Base-by-base conservation (phyloP, 37 sponge, comb jelly and placozoan species). In the Agelas oroides region DNA sequence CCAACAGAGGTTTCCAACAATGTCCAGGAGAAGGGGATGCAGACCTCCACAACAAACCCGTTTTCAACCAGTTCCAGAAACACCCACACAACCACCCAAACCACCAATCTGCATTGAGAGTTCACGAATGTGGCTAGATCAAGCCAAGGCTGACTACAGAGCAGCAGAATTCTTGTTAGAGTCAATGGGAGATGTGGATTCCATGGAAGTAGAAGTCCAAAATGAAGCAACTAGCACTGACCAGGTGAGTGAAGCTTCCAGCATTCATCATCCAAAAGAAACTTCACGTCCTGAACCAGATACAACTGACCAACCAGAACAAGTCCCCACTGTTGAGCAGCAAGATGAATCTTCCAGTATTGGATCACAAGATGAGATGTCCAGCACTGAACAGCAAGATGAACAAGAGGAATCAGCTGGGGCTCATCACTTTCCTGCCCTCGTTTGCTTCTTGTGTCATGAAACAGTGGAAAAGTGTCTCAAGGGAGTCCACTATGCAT, bases 391-490 rank as follows among this genome's bases (percentile, higher is more conserved):
- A 58, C 20, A 27, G 6, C 27, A 31, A 31, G 27, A 25, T 63
- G 65, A 31, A 8, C 8, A 14, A 12, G 12, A 21, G 39, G 23
- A 78, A 63, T 33, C 31, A 38, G 36, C 34, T n/a, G 24, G 60
- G 14, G 46, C 38, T 32, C 12, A 1, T 46, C 46, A 76, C 6
- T 91, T 86, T 66, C 91, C 91, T 40, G 89, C 89, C 17, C 82
- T 83, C 0, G 77, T 93, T 23, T 93, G 93, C 75, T 93, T 93
- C 39, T 82, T 93, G 0, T 75, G 78, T 28, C 93, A 93, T 75
- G 93, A 93, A 19, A 68, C 56, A 23, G 86, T 81, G 1, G 93
- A 93, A 46, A 93, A 93, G 71, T 79, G 85, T 63, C 56, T 93
- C 32, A 93, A 89, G 31, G 93, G 85, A 34, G 38, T 85, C 2